Base-by-base conservation (phyloP, 1,140 invertebrate genomes). In the Drosophila grimshawi region DNA sequence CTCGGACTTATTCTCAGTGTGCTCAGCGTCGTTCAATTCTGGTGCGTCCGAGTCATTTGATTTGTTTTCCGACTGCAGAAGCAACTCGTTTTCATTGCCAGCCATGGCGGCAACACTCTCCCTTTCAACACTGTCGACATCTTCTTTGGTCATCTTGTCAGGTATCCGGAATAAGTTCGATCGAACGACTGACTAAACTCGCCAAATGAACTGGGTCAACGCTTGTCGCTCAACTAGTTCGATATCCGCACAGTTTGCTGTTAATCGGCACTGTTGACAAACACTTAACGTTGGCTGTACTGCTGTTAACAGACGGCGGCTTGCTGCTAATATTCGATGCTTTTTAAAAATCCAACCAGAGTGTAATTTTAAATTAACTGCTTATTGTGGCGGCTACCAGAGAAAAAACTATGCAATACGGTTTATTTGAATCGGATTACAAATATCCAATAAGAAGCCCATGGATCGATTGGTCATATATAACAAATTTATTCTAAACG, bases 401-500 rank as follows among this genome's bases (percentile, higher is more conserved):
- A 19, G 19, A 19, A 19, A 41, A 41, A 10, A 41, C 8, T 3
- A 41, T 2, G 8, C 10, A 41, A 41, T 10, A 39, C 5, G 7
- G 8, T 41, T 41, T 41, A 41, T 41, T 41, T 10, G 8, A 41
- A 19, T 19, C 2, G 19, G 19, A 19, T 19, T 19, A 19, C 19
- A 19, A 1, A 19, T 19, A 19, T 1, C 19, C 19, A 19, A 19
- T 19, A 19, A 19, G 19, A 19, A 19, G 19, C 19, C 19, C 19
- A 19, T 1, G 8, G 10, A 43, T n/a, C n/a, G 3, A 43, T n/a
- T n/a, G 39, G 3, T 51, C 2, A 29, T 35, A 33, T 19, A 35
- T 52, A 33, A 35, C 8, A 39, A 33, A 56, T 80, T 81, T 89
- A 86, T 62, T 86, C 85, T 60, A 89, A 60, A 10, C 83, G 83